A percentile compares a stretch with the other conserved stretches of the same genome.
These are phyloP conservation scores for Sebastes trivittatus DNA, from an alignment of 2,797 vertebrate genomes.

Conservation along the genomic window DNA sequence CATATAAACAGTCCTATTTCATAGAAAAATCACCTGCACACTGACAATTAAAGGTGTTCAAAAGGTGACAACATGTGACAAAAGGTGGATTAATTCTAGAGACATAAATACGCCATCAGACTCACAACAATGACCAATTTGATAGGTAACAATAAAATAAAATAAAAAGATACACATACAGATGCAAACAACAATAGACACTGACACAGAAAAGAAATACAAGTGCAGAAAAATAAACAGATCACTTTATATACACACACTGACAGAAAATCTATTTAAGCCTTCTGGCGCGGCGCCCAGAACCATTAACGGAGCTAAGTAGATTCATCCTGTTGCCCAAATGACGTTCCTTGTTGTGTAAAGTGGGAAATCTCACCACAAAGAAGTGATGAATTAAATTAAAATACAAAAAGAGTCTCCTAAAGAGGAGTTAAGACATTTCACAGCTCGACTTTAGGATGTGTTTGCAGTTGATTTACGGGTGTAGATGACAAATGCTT, in stretches of 20 bases:
- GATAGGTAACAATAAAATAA: background rate
- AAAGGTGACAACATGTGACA: background rate
- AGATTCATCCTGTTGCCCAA: background rate
- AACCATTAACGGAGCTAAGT: background rate
- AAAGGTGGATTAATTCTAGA: background rate
- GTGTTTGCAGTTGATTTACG: background rate
- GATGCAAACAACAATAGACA: background rate
- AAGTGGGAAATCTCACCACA: background rate
- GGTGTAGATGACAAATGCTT: background rate
- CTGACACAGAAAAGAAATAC: background rate
- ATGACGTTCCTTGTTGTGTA: background rate
- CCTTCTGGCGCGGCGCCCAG: background rate
- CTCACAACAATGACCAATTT: background rate
- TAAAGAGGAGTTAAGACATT: background rate
- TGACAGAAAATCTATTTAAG: slow-evolving; percentile 10
- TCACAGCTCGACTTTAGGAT: background rate
- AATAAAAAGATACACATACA: background rate
- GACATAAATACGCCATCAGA: background rate
- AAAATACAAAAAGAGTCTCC: background rate
- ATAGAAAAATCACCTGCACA: background rate
- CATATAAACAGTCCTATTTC: background rate
- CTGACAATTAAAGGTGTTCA: background rate
- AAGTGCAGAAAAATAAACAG: background rate
- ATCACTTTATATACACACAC: background rate
- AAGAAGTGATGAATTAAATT: background rate